Conservation (phyloP, 1,140 invertebrate genomes). For the Drosophila dunni region DNA sequence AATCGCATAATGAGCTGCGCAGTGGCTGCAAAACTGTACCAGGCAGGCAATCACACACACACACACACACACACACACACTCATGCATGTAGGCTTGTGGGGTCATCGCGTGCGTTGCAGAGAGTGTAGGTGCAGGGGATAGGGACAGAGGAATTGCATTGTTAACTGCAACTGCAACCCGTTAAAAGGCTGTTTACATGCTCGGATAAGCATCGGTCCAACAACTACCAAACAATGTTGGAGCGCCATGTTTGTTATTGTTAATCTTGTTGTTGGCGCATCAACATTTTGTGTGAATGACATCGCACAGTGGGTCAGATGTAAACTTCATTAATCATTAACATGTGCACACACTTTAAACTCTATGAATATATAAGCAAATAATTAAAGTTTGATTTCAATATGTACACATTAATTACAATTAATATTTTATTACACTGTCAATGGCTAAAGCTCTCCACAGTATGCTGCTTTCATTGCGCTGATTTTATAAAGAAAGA, state of each 20-base stretch:
- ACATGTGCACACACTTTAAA: not conserved
- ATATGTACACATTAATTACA: not conserved
- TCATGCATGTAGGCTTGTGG: not conserved
- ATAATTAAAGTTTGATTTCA: not conserved
- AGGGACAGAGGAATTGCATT: conserved; percentile 10
- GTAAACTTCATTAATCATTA: not conserved
- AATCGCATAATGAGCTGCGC: conserved; percentile 36
- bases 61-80: not conserved
- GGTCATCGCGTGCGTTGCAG: conserved; percentile 11
- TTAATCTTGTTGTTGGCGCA: conserved; percentile 23
- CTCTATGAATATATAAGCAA: not conserved
- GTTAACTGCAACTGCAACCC: conserved; percentile 20
- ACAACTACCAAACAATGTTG: conserved; percentile 28
- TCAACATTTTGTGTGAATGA: conserved; percentile 18
- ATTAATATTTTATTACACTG: not conserved
- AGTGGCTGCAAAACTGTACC: conserved; percentile 31
- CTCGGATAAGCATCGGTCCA: conserved; percentile 45
- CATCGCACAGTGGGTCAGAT: conserved; percentile 18
- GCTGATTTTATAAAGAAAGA: conserved; percentile 34
- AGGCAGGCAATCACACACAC: not conserved
- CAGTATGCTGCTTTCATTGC: conserved; percentile 23
- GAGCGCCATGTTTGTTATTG: conserved; percentile 13
- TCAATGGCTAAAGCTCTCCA: not conserved
- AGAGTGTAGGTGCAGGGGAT: too few species aligned
- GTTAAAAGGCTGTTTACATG: conserved; percentile 47